These are phyloP conservation scores for Dendrocincla tyrannina DNA, from an alignment of 2,797 vertebrate species.

Conservation along the genomic window DNA sequence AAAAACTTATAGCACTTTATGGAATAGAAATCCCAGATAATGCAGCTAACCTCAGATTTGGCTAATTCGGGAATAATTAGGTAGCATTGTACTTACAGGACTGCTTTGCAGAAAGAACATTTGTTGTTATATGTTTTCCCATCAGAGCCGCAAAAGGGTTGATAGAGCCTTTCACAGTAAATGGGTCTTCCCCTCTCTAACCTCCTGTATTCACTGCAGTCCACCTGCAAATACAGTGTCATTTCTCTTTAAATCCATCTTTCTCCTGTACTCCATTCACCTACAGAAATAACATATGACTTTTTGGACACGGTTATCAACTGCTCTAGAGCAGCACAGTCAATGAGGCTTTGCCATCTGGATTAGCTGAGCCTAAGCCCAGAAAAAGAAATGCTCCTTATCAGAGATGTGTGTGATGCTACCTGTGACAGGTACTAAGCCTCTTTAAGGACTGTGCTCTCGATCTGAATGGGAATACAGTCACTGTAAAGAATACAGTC, in stretches of 20 bases:
- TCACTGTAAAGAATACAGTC: not conserved
- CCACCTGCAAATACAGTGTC: slow-evolving; percentile 15
- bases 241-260: not conserved
- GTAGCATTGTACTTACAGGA: slow-evolving; percentile 53
- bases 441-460: not conserved
- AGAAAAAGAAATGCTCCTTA: not conserved
- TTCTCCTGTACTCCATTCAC: not conserved
- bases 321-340: not conserved
- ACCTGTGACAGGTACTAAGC: not conserved
- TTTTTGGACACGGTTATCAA: not conserved
- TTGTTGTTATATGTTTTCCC: slow-evolving; percentile 74
- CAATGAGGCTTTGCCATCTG: not conserved
- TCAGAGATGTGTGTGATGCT: not conserved
- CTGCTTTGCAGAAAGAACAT: slow-evolving; percentile 69
- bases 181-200: slow-evolving; percentile 5
- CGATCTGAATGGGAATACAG: not conserved
- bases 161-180: slow-evolving; percentile 46
- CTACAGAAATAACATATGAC: not conserved
- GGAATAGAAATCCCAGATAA: not conserved
- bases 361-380: not conserved
- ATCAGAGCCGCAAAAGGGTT: slow-evolving; percentile 72
- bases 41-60: not conserved
- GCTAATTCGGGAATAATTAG: not conserved
- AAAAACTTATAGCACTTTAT: not conserved
- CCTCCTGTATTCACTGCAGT: slow-evolving; percentile 9